Evolutionary conservation across 2,888 invertebrate species (phyloP).

Genomic region (Caenorhabditis sinica): DNA sequence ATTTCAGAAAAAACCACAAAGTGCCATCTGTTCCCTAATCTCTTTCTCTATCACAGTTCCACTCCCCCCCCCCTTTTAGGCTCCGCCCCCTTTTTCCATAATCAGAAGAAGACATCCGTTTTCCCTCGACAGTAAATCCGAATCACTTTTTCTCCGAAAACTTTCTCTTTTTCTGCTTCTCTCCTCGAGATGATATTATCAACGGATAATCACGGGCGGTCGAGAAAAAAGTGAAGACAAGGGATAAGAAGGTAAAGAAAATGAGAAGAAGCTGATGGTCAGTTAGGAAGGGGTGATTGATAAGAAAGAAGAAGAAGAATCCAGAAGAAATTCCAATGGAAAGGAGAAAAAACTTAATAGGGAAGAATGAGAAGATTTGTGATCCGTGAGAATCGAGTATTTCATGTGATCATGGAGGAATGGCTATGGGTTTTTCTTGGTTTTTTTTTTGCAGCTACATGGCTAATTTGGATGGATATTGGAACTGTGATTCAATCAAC

Average conservation of each 20-base stretch:
- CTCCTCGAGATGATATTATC: slow-evolving; percentile 1
- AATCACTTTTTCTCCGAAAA: neutral
- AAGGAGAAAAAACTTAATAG: slow-evolving; percentile 1
- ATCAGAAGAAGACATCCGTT: slow-evolving; percentile 21
- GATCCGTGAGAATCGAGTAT: slow-evolving; percentile 21
- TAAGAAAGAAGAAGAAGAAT: neutral
- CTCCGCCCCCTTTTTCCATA: slow-evolving; percentile 22
- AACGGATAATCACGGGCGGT: slow-evolving; percentile 23
- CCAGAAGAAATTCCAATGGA: neutral
- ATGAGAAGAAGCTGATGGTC: neutral
- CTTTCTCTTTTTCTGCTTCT: slow-evolving; percentile 18
- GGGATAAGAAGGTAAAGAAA: neutral
- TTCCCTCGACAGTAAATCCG: slow-evolving; percentile 4
- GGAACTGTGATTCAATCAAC: too few species aligned
- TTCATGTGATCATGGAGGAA: neutral
- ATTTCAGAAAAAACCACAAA: neutral
- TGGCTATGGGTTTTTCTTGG: too few species aligned
- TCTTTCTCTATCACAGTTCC: too few species aligned
- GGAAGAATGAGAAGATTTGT: slow-evolving; percentile 24
- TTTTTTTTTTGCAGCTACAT: neutral
- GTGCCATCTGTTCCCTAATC: neutral
- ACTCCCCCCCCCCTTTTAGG: neutral
- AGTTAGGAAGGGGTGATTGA: slow-evolving; percentile 1
- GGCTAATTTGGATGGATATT: neutral
- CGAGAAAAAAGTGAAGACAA: neutral